Evolutionary conservation across 2,888 invertebrate genomes (phyloP), one percentile per base, ranked within the genome.

Genomic region (Cetonia aurata): DNA sequence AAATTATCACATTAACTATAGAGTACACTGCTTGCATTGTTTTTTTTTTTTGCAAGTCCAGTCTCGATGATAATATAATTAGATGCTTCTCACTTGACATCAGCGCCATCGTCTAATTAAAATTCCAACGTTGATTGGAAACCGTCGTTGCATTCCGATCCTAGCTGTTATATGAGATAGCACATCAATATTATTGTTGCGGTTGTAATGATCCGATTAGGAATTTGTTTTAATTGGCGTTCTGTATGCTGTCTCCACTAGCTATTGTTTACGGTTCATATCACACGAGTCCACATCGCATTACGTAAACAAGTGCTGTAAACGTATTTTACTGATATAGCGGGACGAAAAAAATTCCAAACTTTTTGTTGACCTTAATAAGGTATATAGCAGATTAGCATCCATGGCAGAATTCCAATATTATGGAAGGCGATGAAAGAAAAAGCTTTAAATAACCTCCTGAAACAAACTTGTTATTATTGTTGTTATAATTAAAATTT

Each of bases 71-170:
- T 65, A 15, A 19, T 37, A 37, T 50, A 65, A 65, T 65, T 65
- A 65, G 17, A 65, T 31, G 50, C 37, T 65, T 17, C 33, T 50
- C 50, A 48, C 62, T 33, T 50, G 37, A 15, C 37, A 37, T 37
- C 50, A 65, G 50, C 62, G 62, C 48, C 48, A 17, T 65, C 48
- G 33, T 17, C 50, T 65, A 65, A 65, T 65, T 65, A 65, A 65
- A 48, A 65, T 65, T 65, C 62, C 62, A 50, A 50, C 37, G 62
- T 65, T 50, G 62, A 65, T 65, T 65, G 62, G 50, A 65, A 50
- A 65, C 50, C 50, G 50, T 65, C 62, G 17, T 33, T 65, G 37
- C 37, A 65, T 65, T 50, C 62, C 50, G 37, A 15, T 31, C 55
- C 9, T 15, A 37, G n/a, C 15, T 37, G 37, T 31, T 13, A 50